These are phyloP conservation scores for Gnathonemus longibarbis DNA, from an alignment of 2,113 vertebrate genomes.

Conservation along the genomic window DNA sequence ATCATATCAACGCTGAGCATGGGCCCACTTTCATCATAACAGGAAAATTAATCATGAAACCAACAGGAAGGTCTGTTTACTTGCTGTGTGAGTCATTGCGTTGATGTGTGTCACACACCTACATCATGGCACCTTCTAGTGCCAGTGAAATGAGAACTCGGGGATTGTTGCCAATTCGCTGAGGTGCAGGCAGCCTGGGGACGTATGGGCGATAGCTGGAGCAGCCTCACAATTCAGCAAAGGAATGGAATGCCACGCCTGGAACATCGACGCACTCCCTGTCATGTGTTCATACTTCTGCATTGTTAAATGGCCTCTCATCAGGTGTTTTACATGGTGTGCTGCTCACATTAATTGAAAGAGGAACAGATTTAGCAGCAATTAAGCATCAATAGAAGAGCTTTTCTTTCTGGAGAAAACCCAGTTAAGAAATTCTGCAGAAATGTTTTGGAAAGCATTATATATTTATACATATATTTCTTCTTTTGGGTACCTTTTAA, in stretches of 20 bases:
- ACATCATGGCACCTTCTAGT: conserved; percentile 4
- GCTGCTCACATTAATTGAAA: neutral
- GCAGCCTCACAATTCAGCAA: neutral
- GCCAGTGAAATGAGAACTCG: neutral
- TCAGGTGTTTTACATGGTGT: neutral
- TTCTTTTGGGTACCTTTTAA: neutral
- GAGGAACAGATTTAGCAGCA: neutral
- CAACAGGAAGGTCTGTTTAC: neutral
- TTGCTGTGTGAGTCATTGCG: conserved; percentile 8
- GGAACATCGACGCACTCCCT: neutral
- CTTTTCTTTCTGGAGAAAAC: neutral
- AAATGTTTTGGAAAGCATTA: neutral
- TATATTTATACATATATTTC: neutral
- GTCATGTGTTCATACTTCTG: neutral
- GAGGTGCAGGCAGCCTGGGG: neutral
- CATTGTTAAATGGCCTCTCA: neutral
- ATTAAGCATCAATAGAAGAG: neutral
- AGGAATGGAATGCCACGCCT: neutral
- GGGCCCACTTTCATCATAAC: conserved; percentile 8
- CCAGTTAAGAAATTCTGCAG: neutral
- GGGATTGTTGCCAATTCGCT: neutral
- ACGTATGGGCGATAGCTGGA: neutral
- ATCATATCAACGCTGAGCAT: neutral
- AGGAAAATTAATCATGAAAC: conserved; percentile 13
- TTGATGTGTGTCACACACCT: conserved; percentile 12